phyloP scores from a whole-genome alignment of 2,888 invertebrate genomes.

The Margaritifera margaritifera region DNA sequence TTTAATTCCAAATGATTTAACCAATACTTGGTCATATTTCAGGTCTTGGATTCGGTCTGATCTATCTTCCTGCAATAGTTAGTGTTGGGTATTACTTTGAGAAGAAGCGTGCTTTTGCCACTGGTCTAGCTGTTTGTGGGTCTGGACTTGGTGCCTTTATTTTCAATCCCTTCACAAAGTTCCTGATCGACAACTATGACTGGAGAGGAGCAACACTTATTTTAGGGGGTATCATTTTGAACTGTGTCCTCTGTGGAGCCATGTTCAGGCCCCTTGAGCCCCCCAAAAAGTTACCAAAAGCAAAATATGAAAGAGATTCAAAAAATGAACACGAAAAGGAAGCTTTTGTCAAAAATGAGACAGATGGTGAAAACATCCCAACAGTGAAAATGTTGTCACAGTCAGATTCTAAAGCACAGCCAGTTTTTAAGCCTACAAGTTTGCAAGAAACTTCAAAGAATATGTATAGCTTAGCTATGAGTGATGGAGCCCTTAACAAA shows the following conservation, averaged over 20 bases:
- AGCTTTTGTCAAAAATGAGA: conserved; percentile 15
- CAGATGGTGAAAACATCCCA: background rate
- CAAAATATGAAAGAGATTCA: conserved; percentile 10
- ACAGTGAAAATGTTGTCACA: conserved; percentile 1
- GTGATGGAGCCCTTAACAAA: conserved; percentile 44
- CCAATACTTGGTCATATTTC: conserved; percentile 35
- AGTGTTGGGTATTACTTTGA: conserved; percentile 99
- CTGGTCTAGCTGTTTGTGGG: conserved; percentile 95
- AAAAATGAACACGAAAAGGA: conserved; percentile 17
- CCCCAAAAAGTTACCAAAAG: conserved; percentile 76
- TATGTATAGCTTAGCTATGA: conserved; percentile 19
- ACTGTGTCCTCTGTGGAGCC: conserved; percentile 91
- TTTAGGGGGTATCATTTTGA: conserved; percentile 87
- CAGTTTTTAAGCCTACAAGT: background rate
- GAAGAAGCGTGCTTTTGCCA: conserved; percentile 92
- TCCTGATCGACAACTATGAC: conserved; percentile 81
- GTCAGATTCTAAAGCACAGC: background rate
- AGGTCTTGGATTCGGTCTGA: conserved; percentile 96
- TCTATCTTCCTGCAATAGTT: conserved; percentile 98
- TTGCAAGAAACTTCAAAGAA: conserved; percentile 7
- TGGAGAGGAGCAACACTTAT: conserved; percentile 92
- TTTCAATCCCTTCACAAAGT: conserved; percentile 80
- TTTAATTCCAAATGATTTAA: background rate
- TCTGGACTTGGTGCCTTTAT: conserved; percentile 96
- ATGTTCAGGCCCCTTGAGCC: conserved; percentile 88